Conservation (phyloP, 1,140 invertebrate species). For the Argopecten irradians region DNA sequence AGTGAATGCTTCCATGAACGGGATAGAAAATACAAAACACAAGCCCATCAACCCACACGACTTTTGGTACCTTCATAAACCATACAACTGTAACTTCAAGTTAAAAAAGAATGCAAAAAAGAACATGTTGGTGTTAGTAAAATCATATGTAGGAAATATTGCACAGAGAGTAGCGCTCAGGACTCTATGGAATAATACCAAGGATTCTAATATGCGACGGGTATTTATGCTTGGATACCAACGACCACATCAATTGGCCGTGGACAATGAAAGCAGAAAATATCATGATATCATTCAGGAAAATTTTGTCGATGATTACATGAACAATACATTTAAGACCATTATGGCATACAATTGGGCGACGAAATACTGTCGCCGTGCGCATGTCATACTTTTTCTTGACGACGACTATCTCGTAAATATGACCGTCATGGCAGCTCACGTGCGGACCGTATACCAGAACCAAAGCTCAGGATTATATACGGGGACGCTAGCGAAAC, state of each 20-base stretch:
- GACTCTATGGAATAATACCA: neutral
- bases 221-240: neutral
- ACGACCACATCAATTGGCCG: neutral
- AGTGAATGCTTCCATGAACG: neutral
- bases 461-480: slow-evolving; percentile 19
- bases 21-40: neutral
- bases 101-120: neutral
- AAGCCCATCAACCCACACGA: neutral
- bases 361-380: slow-evolving; percentile 81
- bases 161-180: neutral
- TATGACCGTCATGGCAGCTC: slow-evolving; percentile 48
- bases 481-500: neutral
- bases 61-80: neutral
- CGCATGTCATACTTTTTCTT: slow-evolving; percentile 76
- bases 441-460: neutral
- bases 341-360: slow-evolving; percentile 89
- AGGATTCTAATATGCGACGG: neutral
- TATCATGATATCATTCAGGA: slow-evolving; percentile 85
- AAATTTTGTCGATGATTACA: slow-evolving; percentile 86
- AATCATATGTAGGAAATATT: neutral
- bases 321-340: slow-evolving; percentile 91
- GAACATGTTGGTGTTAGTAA: neutral
- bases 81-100: neutral
- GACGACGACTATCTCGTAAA: slow-evolving; percentile 79
- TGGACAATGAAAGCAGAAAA: slow-evolving; percentile 8